These are phyloP conservation scores for Drosophila bifasciata DNA, from an alignment of 1,140 invertebrate genomes.

Conservation along the genomic window DNA sequence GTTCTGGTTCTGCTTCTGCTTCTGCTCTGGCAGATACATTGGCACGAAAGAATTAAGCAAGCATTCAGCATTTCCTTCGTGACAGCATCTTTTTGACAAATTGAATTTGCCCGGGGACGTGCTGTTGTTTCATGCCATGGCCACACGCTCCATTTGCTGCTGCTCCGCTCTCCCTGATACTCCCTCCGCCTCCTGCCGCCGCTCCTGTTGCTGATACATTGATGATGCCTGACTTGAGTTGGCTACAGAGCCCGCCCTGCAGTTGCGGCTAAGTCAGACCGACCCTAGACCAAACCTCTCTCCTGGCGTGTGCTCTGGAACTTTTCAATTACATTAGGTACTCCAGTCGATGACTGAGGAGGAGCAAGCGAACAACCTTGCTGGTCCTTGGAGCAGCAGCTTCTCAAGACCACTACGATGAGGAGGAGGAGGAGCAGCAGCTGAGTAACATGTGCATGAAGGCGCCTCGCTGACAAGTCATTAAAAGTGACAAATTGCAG, in stretches of 20 bases:
- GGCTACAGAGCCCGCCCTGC: constrained; percentile 2
- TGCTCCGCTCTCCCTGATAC: too few relatives aligned
- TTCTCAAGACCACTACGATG: not conserved
- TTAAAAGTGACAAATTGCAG: constrained; percentile 77
- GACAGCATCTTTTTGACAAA: constrained; percentile 81
- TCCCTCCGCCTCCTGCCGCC: too few relatives aligned
- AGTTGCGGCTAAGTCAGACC: constrained; percentile 39
- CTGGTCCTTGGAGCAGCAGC: too few relatives aligned
- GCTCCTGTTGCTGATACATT: constrained; percentile 40
- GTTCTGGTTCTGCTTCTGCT: not conserved
- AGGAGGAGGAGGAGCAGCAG: not conserved
- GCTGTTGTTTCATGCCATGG: constrained; percentile 74
- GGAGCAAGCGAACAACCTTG: not conserved
- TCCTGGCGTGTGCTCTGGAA: constrained; percentile 42
- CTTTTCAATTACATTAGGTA: constrained; percentile 79
- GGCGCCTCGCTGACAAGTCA: constrained; percentile 73
- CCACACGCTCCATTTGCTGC: constrained; percentile 65
- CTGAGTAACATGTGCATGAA: constrained; percentile 45
- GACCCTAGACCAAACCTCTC: constrained; percentile 11
- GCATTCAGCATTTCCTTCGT: constrained; percentile 75
- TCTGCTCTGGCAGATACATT: constrained; percentile 11
- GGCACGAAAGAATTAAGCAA: constrained; percentile 68
- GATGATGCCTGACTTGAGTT: constrained; percentile 49
- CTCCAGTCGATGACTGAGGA: constrained; percentile 53
- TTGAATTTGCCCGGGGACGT: constrained; percentile 74